Percentiles rank a stretch among this genome's conserved stretches.
phyloP scores from a whole-genome alignment of 2,113 vertebrate genomes.

The Sinocyclocheilus anshuiensis region DNA sequence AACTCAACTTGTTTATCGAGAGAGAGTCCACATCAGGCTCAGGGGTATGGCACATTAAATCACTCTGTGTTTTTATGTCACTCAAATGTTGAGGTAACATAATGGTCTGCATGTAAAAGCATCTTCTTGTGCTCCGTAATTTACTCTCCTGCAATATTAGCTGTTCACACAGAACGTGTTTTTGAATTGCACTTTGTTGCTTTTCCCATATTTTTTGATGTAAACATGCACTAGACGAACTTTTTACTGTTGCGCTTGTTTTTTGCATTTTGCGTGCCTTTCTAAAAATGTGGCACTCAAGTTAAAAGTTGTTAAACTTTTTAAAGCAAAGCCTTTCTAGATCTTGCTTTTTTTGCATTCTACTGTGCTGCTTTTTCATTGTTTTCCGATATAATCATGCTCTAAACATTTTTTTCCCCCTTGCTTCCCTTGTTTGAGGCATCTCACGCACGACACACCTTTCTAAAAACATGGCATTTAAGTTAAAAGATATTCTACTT shows the following conservation, averaged over 20 bases:
- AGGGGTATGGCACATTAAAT: slow-evolving; percentile 1
- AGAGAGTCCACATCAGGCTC: neutral
- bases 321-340: no score
- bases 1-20: slow-evolving; percentile 73
- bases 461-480: no score
- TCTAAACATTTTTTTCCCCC: no score
- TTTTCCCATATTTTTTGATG: neutral
- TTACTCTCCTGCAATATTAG: slow-evolving; percentile 3
- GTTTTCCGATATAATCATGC: neutral
- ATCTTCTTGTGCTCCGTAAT: neutral
- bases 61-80: neutral
- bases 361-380: neutral
- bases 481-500: no score
- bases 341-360: no score
- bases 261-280: neutral
- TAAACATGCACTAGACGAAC: neutral
- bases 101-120: slow-evolving; percentile 7
- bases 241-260: neutral
- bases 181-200: neutral
- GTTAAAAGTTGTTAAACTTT: neutral
- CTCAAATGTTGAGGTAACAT: neutral
- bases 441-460: no score
- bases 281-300: neutral
- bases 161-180: neutral
- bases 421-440: no score